These are phyloP conservation scores for Artemisiospiza belli DNA, from an alignment of 2,113 vertebrate genomes.

Conservation along the genomic window DNA sequence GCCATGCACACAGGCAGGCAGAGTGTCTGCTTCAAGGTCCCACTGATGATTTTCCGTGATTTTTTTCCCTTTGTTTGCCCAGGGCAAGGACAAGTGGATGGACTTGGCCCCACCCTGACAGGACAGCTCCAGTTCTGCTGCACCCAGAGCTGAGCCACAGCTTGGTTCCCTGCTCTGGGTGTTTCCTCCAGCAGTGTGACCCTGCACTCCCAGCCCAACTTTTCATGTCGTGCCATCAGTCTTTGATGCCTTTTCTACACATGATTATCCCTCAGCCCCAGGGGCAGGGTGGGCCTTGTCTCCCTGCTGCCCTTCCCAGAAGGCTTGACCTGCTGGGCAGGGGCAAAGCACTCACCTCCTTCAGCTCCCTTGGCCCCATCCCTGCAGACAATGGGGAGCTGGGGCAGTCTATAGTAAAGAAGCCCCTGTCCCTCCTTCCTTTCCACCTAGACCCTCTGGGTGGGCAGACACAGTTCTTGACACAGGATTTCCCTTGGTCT, in stretches of 20 bases:
- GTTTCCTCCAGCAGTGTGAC: background rate
- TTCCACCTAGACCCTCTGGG: background rate
- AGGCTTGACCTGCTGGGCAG: background rate
- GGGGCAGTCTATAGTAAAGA: fast-evolving
- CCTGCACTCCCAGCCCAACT: background rate
- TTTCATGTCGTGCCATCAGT: fast-evolving
- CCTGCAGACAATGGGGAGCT: background rate
- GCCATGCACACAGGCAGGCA: fast-evolving
- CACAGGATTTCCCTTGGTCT: background rate
- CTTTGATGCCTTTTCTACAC: background rate
- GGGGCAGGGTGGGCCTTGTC: background rate
- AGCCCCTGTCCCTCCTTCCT: background rate
- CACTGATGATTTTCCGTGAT: fast-evolving
- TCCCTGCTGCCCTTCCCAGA: background rate
- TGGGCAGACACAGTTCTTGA: background rate
- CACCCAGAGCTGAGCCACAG: background rate
- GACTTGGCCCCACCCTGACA: background rate
- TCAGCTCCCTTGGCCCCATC: background rate
- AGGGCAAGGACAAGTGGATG: background rate
- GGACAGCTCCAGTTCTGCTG: background rate
- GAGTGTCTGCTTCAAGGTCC: background rate
- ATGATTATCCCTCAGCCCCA: background rate
- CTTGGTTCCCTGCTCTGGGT: background rate
- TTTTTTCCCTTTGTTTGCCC: background rate
- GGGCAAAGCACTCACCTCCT: background rate